phyloP scores from a whole-genome alignment of 2,113 vertebrate species.

The Tursiops truncatus region DNA sequence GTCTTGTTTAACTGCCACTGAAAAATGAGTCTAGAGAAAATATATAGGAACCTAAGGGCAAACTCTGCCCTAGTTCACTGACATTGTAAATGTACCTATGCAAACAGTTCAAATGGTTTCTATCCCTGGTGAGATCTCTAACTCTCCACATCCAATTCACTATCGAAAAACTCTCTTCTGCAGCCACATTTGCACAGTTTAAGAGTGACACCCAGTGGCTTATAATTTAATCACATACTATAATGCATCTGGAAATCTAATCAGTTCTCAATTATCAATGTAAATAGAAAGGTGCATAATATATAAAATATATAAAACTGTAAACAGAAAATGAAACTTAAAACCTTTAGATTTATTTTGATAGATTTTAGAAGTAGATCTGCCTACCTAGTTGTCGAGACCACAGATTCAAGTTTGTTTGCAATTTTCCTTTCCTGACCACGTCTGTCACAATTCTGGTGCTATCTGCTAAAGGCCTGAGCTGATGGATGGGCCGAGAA shows the following conservation, averaged over 20 bases:
- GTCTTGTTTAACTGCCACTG: background rate
- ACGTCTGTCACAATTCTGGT: background rate
- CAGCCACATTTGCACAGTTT: conserved; percentile 16
- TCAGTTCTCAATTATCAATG: background rate
- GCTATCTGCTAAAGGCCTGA: background rate
- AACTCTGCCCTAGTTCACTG: background rate
- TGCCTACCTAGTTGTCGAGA: background rate
- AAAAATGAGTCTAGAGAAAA: conserved; percentile 27
- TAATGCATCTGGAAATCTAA: background rate
- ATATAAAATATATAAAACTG: conserved; percentile 17
- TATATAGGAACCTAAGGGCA: background rate
- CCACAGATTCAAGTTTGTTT: background rate
- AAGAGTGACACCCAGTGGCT: conserved; percentile 80
- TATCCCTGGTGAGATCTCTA: background rate
- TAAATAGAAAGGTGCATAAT: background rate
- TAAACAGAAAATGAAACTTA: conserved; percentile 15
- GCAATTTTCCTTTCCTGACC: background rate
- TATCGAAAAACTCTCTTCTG: background rate
- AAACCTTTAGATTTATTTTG: background rate
- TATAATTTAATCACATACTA: conserved; percentile 51
- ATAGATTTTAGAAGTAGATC: background rate
- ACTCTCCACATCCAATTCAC: background rate
- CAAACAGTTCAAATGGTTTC: background rate
- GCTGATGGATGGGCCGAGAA: background rate
- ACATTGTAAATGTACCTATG: background rate